A percentile compares a stretch with the other conserved stretches of the same genome.
Conservation (phyloP, 2,113 vertebrate genomes). For the Pandion haliaetus region DNA sequence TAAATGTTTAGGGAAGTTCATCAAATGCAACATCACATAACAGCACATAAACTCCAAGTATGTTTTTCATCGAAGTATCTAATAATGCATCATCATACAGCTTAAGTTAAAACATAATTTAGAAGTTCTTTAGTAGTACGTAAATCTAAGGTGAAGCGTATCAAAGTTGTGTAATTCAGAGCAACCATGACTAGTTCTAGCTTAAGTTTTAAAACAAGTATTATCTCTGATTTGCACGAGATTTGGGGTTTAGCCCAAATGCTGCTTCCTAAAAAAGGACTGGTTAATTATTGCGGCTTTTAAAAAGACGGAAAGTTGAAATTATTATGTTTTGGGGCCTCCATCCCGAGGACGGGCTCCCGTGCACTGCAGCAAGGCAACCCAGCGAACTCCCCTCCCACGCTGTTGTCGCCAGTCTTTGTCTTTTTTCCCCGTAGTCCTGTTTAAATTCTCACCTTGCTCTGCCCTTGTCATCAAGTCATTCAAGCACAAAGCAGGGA, state of each 20-base stretch:
- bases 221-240: background rate
- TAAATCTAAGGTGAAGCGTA: background rate
- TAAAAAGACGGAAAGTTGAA: background rate
- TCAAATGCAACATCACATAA: rapidly evolving
- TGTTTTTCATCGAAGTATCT: background rate
- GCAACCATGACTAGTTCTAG: background rate
- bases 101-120: background rate
- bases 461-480: slow-evolving; percentile 99
- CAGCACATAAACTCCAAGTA: background rate
- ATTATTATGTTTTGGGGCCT: background rate
- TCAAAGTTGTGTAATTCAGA: background rate
- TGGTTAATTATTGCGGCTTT: background rate
- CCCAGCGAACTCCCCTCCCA: slow-evolving; percentile 68
- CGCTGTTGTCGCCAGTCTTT: slow-evolving; percentile 73
- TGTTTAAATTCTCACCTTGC: slow-evolving; percentile 99
- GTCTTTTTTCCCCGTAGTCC: slow-evolving; percentile 82
- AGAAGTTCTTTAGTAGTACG: background rate
- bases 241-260: background rate
- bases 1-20: background rate
- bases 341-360: background rate
- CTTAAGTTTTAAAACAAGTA: background rate
- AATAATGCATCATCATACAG: background rate
- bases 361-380: background rate
- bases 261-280: background rate
- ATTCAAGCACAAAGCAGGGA: slow-evolving; percentile 99